These are phyloP conservation scores for Tinea pellionella DNA, from an alignment of 2,888 invertebrate species.

Conservation along the genomic window DNA sequence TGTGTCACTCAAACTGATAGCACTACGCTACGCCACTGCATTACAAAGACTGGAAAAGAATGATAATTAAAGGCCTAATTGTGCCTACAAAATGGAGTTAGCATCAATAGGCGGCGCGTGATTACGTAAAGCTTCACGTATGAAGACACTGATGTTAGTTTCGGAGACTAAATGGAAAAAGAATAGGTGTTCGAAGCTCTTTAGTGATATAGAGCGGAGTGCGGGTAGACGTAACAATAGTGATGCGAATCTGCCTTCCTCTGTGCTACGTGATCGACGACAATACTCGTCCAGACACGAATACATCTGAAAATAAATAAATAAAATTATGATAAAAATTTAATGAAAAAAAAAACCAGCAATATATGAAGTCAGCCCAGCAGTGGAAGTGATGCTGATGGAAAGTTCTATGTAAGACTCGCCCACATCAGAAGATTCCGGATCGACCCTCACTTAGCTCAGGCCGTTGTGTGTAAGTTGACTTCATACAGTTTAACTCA, in stretches of 20 bases:
- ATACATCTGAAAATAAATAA: constrained; percentile 69
- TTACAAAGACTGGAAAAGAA: too few species aligned
- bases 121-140: constrained; percentile 78
- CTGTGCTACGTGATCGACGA: constrained; percentile 85
- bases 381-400: too few species aligned
- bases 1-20: too few species aligned
- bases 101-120: constrained; percentile 70
- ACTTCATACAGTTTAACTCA: too few species aligned
- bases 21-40: too few species aligned
- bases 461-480: too few species aligned
- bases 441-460: too few species aligned
- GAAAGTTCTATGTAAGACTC: too few species aligned
- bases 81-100: neutral
- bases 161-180: constrained; percentile 93
- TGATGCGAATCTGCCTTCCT: constrained; percentile 96
- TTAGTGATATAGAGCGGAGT: constrained; percentile 90
- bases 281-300: constrained; percentile 96
- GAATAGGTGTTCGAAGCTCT: constrained; percentile 94
- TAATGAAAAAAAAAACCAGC: too few species aligned
- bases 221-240: constrained; percentile 89
- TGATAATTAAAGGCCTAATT: too few species aligned
- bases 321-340: neutral
- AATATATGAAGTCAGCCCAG: too few species aligned
- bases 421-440: too few species aligned
- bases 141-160: constrained; percentile 84